These are phyloP conservation scores for mouse (Mus musculus) DNA, from an alignment of 2,113 vertebrate genomes.

Conservation along the genomic window DNA sequence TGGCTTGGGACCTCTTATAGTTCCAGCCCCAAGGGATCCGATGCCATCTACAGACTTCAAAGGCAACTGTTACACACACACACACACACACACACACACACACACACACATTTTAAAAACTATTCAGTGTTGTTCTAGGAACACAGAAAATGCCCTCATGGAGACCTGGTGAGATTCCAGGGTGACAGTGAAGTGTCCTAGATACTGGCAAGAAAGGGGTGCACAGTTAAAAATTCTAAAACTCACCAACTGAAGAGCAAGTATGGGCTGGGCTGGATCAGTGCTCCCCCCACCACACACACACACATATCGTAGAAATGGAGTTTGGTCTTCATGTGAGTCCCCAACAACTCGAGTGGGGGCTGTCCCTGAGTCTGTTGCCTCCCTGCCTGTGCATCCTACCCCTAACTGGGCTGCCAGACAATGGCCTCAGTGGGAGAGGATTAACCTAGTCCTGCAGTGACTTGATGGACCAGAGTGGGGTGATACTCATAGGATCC, in stretches of 20 bases:
- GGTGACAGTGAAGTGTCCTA: not conserved
- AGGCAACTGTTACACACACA: not conserved
- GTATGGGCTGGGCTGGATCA: no score
- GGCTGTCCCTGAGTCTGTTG: no score
- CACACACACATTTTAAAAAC: not conserved
- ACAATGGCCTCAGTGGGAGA: no score
- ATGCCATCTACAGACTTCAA: not conserved
- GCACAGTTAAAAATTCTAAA: not conserved
- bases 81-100: not conserved
- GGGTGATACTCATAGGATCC: no score
- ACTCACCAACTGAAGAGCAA: not conserved
- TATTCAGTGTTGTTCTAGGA: not conserved
- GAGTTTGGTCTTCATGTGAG: no score
- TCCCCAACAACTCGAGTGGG: no score
- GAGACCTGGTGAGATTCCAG: not conserved
- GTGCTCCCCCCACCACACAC: no score
- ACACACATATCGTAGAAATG: no score
- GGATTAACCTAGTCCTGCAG: no score
- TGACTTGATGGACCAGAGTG: no score
- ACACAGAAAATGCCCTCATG: not conserved
- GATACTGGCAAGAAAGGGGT: not conserved
- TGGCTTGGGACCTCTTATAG: not conserved
- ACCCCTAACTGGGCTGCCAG: no score
- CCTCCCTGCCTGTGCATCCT: no score
- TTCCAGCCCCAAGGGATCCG: not conserved